Evolutionary conservation across 2,797 vertebrate species (phyloP).

Genomic region (Carduelis carduelis): DNA sequence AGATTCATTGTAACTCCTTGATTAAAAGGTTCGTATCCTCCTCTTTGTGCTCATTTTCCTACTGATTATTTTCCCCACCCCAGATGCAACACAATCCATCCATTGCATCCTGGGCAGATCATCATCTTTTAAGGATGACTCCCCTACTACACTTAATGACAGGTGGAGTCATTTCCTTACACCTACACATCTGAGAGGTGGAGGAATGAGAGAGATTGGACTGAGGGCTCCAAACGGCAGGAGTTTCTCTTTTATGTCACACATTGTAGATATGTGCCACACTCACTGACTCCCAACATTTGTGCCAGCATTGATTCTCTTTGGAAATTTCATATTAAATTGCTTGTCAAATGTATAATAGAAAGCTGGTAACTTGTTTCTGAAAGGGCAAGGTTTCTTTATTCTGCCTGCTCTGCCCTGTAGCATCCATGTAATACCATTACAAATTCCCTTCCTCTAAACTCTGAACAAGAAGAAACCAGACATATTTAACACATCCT

Average conservation of each 20-base stretch:
- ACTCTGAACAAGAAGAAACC: not conserved
- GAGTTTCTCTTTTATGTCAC: not conserved
- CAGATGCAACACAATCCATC: not conserved
- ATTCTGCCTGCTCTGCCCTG: not conserved
- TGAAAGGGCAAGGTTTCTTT: not conserved
- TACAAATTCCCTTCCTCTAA: not conserved
- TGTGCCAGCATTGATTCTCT: not conserved
- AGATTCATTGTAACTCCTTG: not conserved
- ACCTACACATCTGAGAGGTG: not conserved
- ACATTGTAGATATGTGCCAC: rapidly evolving
- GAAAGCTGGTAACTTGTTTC: not conserved
- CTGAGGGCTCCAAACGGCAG: not conserved
- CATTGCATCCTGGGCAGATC: not conserved
- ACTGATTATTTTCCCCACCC: not conserved
- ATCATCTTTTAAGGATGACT: not conserved
- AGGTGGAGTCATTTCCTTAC: not conserved
- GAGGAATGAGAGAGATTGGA: not conserved
- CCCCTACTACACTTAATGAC: not conserved
- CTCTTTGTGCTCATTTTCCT: not conserved
- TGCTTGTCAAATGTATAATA: not conserved
- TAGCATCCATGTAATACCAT: not conserved
- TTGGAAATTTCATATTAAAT: not conserved
- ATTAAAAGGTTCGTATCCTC: not conserved
- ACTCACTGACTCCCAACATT: not conserved
- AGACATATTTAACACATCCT: not conserved